phyloP scores from a whole-genome alignment of 2,888 invertebrate genomes.

The Aelia acuminata region DNA sequence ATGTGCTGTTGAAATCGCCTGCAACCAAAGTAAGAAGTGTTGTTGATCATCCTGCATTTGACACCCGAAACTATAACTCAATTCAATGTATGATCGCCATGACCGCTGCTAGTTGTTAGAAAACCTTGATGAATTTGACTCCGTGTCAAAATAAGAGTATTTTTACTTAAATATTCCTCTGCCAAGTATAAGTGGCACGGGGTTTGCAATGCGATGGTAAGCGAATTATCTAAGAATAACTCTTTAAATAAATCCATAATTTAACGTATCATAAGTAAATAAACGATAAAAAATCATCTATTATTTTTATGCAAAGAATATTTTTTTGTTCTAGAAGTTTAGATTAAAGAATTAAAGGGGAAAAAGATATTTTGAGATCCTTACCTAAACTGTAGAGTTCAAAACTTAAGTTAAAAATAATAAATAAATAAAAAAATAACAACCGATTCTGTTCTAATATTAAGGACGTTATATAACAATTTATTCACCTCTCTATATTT shows the following conservation, averaged over 20 bases:
- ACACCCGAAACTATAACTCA: background rate
- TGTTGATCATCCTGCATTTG: background rate
- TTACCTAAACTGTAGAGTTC: too few relatives aligned
- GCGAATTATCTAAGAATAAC: background rate
- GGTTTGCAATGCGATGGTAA: background rate
- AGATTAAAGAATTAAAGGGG: too few relatives aligned
- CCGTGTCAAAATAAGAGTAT: constrained; percentile 15
- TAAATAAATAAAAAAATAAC: too few relatives aligned
- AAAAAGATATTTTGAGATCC: too few relatives aligned
- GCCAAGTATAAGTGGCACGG: background rate
- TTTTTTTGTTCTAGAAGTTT: too few relatives aligned
- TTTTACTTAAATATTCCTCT: background rate
- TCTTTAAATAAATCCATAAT: background rate
- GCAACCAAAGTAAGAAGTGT: background rate
- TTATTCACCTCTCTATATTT: too few relatives aligned
- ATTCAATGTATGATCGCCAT: too few relatives aligned
- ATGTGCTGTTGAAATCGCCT: background rate
- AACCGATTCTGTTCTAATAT: too few relatives aligned
- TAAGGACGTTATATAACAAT: too few relatives aligned
- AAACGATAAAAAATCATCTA: too few relatives aligned
- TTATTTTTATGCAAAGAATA: too few relatives aligned
- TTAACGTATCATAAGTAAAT: background rate
- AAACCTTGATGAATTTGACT: constrained; percentile 38
- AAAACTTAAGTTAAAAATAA: too few relatives aligned
- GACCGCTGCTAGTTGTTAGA: background rate